These are phyloP conservation scores for Drosophila hamatofila DNA, from an alignment of 2,888 invertebrate genomes.

Conservation along the genomic window DNA sequence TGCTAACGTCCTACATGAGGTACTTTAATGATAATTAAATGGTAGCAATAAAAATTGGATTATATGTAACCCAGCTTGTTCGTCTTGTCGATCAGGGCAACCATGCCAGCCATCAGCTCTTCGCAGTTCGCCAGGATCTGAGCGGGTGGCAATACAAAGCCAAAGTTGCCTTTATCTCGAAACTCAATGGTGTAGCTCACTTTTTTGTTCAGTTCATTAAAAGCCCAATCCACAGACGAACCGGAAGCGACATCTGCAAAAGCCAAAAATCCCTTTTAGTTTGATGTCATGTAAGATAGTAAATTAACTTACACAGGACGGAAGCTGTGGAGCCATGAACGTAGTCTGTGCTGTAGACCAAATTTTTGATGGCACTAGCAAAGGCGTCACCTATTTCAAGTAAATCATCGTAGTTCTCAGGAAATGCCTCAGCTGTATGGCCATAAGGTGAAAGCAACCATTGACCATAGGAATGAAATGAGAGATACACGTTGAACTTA, in stretches of 20 bases:
- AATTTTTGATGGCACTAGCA: constrained; percentile 85
- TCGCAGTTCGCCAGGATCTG: constrained; percentile 88
- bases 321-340: constrained; percentile 87
- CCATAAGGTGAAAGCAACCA: constrained; percentile 88
- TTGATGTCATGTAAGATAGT: neutral
- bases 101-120: constrained; percentile 87
- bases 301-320: constrained; percentile 86
- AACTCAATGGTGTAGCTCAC: constrained; percentile 87
- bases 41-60: constrained; percentile 12
- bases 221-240: constrained; percentile 86
- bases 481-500: constrained; percentile 86
- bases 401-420: constrained; percentile 86
- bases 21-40: constrained; percentile 81
- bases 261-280: neutral
- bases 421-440: constrained; percentile 81
- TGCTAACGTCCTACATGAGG: constrained; percentile 95
- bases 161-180: constrained; percentile 89
- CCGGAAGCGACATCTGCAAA: constrained; percentile 85
- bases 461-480: constrained; percentile 89
- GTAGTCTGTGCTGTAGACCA: constrained; percentile 86
- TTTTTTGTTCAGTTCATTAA: constrained; percentile 85
- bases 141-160: constrained; percentile 89
- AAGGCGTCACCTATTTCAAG: constrained; percentile 86
- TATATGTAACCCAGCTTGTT: constrained; percentile 85
- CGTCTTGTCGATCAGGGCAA: constrained; percentile 86